Evolutionary conservation across 2,888 invertebrate species (phyloP).

Genomic region (Tolmerus cingulatus): DNA sequence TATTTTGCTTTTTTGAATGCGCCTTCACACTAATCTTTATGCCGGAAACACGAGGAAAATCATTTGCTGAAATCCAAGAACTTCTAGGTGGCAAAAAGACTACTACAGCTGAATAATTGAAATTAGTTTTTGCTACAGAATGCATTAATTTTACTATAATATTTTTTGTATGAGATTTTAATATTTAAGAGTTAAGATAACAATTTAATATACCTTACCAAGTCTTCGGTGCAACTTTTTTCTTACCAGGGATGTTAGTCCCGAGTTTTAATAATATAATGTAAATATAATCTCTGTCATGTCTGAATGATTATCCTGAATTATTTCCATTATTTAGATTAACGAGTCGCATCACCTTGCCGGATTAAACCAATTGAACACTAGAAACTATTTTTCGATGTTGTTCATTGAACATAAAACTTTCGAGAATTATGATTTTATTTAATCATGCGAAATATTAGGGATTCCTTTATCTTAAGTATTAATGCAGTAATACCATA

Average conservation of each 20-base stretch:
- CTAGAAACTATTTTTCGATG: too few relatives aligned
- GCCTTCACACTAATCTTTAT: slow-evolving; percentile 54
- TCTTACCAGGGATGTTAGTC: background rate
- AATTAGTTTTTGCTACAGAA: background rate
- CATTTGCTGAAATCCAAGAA: slow-evolving; percentile 51
- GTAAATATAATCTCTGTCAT: background rate
- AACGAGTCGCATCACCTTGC: too few relatives aligned
- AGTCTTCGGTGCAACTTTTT: background rate
- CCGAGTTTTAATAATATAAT: background rate
- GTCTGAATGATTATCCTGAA: background rate
- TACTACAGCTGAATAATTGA: background rate
- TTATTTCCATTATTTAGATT: too few relatives aligned
- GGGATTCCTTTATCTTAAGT: too few relatives aligned
- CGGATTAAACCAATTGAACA: too few relatives aligned
- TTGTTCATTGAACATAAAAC: too few relatives aligned
- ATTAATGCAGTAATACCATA: too few relatives aligned
- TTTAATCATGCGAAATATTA: too few relatives aligned
- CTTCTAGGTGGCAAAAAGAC: background rate
- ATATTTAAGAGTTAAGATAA: background rate
- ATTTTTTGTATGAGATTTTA: background rate
- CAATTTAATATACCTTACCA: background rate
- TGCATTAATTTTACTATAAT: background rate
- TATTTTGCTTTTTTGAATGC: slow-evolving; percentile 54
- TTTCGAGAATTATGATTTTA: too few relatives aligned
- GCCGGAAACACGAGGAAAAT: slow-evolving; percentile 56